phyloP scores from a whole-genome alignment of 2,797 vertebrate genomes.

The Helostoma temminkii region DNA sequence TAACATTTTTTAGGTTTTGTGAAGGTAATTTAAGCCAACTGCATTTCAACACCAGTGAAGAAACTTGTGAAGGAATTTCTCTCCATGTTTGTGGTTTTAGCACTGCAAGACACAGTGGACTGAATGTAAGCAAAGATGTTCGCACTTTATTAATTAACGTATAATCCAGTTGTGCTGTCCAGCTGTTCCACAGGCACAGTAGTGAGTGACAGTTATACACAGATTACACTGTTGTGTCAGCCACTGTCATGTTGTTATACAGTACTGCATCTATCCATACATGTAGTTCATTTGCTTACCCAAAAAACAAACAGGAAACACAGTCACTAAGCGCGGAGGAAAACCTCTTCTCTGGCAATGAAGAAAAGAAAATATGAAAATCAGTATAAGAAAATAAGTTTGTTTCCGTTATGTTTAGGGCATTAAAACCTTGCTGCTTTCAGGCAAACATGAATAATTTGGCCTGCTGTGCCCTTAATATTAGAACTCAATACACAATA shows the following conservation, averaged over 20 bases:
- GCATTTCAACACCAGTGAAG: neutral
- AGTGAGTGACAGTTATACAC: neutral
- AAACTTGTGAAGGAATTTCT: neutral
- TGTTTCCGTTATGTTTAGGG: neutral
- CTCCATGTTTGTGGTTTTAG: neutral
- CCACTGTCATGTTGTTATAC: neutral
- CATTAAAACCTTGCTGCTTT: slow-evolving; percentile 4
- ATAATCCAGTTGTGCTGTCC: neutral
- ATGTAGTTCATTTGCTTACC: neutral
- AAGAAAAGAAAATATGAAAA: neutral
- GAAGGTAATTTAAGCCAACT: neutral
- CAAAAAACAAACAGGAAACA: neutral
- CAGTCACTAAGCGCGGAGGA: neutral
- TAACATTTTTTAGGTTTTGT: no score
- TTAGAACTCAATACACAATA: neutral
- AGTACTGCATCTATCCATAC: neutral
- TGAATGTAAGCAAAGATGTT: slow-evolving; percentile 15
- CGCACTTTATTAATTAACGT: slow-evolving; percentile 4
- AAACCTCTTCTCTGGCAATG: neutral
- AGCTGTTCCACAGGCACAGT: neutral
- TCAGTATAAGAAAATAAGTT: slow-evolving; percentile 8
- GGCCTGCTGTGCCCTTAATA: neutral
- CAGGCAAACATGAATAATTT: slow-evolving; percentile 4
- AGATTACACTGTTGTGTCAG: neutral
- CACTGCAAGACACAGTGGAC: neutral